These are phyloP conservation scores for Otolemur crassicaudatus DNA, from an alignment of 2,797 vertebrate species.

Conservation along the genomic window DNA sequence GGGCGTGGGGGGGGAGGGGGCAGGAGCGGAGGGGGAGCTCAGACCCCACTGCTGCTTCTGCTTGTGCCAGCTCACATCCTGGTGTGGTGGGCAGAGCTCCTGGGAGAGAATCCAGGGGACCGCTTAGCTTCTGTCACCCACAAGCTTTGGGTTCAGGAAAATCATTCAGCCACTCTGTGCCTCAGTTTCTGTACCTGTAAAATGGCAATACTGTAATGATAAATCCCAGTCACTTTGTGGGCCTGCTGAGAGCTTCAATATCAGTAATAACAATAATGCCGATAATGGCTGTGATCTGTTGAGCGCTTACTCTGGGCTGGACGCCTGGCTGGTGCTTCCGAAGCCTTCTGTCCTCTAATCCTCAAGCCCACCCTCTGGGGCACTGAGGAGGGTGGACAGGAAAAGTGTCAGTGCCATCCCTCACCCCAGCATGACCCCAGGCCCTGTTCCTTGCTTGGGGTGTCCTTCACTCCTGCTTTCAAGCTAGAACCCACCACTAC, in stretches of 20 bases:
- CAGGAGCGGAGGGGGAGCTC: accelerated
- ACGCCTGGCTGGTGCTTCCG: accelerated
- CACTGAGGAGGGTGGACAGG: accelerated
- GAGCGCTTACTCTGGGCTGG: not conserved
- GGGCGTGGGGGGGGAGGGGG: not conserved
- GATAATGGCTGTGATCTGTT: accelerated
- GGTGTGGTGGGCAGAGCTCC: not conserved
- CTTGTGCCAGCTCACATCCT: accelerated
- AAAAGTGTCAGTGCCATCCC: accelerated
- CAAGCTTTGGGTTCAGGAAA: not conserved
- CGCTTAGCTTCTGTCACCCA: not conserved
- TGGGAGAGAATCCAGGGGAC: not conserved
- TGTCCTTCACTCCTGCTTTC: not conserved
- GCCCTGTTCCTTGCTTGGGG: accelerated
- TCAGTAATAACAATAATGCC: accelerated
- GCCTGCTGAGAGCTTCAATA: accelerated
- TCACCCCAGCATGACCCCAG: accelerated
- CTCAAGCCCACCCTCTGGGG: too few species aligned
- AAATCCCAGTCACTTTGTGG: accelerated
- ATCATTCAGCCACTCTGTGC: not conserved
- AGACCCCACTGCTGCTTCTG: accelerated
- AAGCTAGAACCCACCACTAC: accelerated
- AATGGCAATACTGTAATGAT: not conserved
- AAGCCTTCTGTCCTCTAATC: not conserved
- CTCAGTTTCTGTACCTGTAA: not conserved